These are phyloP conservation scores for Epicauta chinensis DNA, from an alignment of 1,140 invertebrate genomes.

Conservation along the genomic window DNA sequence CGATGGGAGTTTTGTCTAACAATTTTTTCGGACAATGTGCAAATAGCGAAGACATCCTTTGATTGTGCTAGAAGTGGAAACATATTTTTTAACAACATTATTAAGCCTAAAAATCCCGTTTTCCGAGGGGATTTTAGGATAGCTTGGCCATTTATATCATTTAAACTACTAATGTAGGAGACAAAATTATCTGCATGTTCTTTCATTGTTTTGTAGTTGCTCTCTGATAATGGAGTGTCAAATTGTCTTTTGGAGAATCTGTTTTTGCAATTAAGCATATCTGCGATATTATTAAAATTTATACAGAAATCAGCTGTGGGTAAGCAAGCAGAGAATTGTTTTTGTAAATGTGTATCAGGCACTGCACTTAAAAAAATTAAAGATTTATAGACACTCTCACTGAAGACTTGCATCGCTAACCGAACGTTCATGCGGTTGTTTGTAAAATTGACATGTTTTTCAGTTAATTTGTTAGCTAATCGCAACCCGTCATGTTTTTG, in stretches of 20 bases:
- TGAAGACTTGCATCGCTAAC: slow-evolving; percentile 17
- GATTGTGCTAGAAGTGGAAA: slow-evolving; percentile 2
- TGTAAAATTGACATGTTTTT: slow-evolving; percentile 31
- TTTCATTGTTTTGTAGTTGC: slow-evolving; percentile 3
- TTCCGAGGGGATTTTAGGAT: slow-evolving; percentile 15
- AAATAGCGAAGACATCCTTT: too few relatives aligned
- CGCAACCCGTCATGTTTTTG: slow-evolving; percentile 32
- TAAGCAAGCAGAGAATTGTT: neutral
- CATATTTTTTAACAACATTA: slow-evolving; percentile 15
- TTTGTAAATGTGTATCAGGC: neutral
- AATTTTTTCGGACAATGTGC: too few relatives aligned
- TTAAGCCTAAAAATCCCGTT: slow-evolving; percentile 18
- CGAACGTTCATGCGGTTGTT: slow-evolving; percentile 38
- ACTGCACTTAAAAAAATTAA: neutral
- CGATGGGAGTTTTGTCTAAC: too few relatives aligned
- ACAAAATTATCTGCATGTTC: slow-evolving; percentile 7
- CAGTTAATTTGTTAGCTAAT: slow-evolving; percentile 31
- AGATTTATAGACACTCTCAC: neutral
- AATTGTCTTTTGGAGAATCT: slow-evolving; percentile 9
- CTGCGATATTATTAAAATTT: slow-evolving; percentile 7
- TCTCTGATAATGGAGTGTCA: slow-evolving; percentile 4
- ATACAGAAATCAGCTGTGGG: neutral
- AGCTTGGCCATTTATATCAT: neutral
- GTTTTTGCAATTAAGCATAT: slow-evolving; percentile 14
- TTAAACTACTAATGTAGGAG: slow-evolving; percentile 15